phyloP scores from a whole-genome alignment of 2,113 vertebrate genomes.

The Vulpes lagopus region DNA sequence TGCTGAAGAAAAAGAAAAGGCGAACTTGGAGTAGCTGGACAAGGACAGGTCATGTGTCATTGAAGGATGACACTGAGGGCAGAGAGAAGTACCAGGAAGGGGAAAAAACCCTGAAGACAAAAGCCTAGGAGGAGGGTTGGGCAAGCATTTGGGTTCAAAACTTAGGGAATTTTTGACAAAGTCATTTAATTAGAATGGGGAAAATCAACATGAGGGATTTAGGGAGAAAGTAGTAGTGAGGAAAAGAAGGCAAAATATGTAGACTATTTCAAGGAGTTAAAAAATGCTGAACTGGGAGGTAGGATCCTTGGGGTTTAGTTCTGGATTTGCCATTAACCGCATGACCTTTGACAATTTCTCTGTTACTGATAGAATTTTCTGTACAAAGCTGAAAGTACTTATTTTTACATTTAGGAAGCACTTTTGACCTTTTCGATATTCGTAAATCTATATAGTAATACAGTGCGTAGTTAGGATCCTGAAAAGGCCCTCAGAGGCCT shows the following conservation, averaged over 20 bases:
- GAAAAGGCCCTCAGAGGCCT: background rate
- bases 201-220: background rate
- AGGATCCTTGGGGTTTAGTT: background rate
- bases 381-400: background rate
- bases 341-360: conserved; percentile 34
- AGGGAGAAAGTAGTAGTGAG: background rate
- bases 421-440: conserved; percentile 45
- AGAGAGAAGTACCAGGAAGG: background rate
- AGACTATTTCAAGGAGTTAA: background rate
- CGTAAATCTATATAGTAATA: background rate
- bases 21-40: background rate
- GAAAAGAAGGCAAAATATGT: background rate
- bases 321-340: background rate
- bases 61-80: background rate
- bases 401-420: conserved; percentile 39
- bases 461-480: background rate
- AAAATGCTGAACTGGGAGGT: background rate
- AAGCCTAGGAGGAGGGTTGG: background rate
- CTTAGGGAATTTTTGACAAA: background rate
- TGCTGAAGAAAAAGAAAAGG: background rate
- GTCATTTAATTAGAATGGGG: background rate
- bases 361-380: conserved; percentile 35
- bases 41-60: background rate
- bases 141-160: background rate
- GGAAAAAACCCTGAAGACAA: background rate